phyloP scores from a whole-genome alignment of 2,113 vertebrate genomes.

The Python bivittatus region DNA sequence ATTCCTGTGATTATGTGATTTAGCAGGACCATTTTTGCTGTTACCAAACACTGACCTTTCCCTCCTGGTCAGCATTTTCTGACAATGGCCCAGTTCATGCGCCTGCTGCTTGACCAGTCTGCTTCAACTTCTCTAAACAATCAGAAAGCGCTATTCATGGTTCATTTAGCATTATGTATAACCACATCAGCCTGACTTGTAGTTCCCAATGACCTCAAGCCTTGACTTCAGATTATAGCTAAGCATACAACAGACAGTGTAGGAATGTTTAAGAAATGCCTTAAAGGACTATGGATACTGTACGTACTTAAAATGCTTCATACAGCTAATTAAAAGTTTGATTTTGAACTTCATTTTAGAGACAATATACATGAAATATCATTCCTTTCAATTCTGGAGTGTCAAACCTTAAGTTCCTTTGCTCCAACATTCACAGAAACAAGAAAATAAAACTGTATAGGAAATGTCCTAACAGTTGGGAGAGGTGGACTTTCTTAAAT shows the following conservation, averaged over 20 bases:
- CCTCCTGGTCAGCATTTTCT: neutral
- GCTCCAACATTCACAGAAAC: neutral
- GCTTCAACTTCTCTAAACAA: neutral
- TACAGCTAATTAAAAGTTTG: neutral
- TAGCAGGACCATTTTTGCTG: slow-evolving; percentile 14
- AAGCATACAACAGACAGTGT: neutral
- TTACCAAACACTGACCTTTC: neutral
- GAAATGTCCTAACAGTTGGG: neutral
- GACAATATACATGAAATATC: neutral
- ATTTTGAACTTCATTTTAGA: neutral
- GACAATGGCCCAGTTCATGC: neutral
- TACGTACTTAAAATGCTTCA: neutral
- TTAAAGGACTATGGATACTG: neutral
- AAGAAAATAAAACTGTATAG: neutral
- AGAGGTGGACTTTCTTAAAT: neutral
- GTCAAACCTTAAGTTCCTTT: neutral
- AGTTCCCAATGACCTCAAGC: neutral
- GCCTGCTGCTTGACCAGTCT: neutral
- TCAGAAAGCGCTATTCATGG: neutral
- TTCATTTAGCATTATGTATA: neutral
- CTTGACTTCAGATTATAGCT: neutral
- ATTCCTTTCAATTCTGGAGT: neutral
- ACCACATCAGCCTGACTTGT: neutral
- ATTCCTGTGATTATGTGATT: neutral
- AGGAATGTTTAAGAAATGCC: neutral